Base-by-base conservation (phyloP, 2,888 invertebrate species). In the Helleia helle region DNA sequence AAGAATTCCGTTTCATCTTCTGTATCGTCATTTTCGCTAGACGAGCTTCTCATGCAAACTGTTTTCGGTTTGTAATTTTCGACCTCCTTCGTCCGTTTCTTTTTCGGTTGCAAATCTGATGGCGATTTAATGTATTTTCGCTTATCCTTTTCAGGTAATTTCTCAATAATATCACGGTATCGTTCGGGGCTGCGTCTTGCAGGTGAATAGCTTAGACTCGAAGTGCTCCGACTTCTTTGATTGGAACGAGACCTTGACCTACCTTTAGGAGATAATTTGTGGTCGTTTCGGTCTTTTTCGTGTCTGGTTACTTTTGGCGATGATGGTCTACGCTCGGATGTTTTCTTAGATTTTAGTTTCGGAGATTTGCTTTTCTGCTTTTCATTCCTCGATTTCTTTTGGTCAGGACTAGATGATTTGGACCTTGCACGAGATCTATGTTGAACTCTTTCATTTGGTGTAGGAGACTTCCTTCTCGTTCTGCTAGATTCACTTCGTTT, bases 181-280 rank as follows among this genome's bases (percentile, higher is more conserved):
- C 90, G 85, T 54, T 91, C 91, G 0, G 91, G 90, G 66, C 90
- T 87, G 9, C 89, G 85, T 1, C 88, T 81, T 0, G 90, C 88
- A 0, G 91, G 91, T 0, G 91, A 91, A 55, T 91, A 91, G 53
- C 91, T 91, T 37, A 91, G 67, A 48, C 87, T 88, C 7, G 87
- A 87, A 0, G 84, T 79, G 53, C 86, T 87, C 30, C 80, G 62
- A 43, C 87, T 86, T 9, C 79, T 81, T 5, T 71, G 70, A 1
- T 58, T 53, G 0, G 71, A 69, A 0, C 61, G 61, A 1, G 75
- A 69, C 18, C 61, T 52, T 0, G 71, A 66, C 12, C 61, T 58
- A 3, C 62, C 61, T 36, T 54, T 55, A 40, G 63, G 63, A 36
- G 60, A 50, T 42, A 62, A 64, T 38, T 52, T 50, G 11, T 60